Percentiles rank a stretch among this genome's conserved stretches.
Evolutionary conservation across 37 sponge, comb jelly and placozoan species (phyloP).

Genomic region (Hormiphora californensis): DNA sequence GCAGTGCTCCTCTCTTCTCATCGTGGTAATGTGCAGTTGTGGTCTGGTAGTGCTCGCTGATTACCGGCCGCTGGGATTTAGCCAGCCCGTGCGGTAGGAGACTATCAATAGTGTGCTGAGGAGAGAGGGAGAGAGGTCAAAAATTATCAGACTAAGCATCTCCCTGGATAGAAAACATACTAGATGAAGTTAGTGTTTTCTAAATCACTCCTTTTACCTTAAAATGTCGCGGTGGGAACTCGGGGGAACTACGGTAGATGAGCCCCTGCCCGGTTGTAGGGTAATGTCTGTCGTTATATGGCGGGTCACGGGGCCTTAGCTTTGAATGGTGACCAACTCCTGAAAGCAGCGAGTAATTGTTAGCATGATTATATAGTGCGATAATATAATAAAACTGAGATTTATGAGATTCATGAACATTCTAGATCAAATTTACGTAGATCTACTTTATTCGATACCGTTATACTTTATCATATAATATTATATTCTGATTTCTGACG

Average conservation of each 20-base stretch:
- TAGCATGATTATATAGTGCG: not conserved
- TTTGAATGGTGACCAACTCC: conserved; percentile 43
- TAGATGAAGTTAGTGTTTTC: too few relatives aligned
- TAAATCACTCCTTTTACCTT: not conserved
- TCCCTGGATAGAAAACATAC: too few relatives aligned
- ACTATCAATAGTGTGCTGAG: conserved; percentile 34
- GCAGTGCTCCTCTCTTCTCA: not conserved
- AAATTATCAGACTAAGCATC: too few relatives aligned
- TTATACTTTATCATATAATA: too few relatives aligned
- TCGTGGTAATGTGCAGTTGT: conserved; percentile 28
- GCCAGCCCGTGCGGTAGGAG: conserved; percentile 47
- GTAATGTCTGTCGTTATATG: conserved; percentile 35
- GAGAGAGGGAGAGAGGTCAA: too few relatives aligned
- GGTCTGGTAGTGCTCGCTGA: conserved; percentile 32
- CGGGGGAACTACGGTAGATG: conserved; percentile 21
- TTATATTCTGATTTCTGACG: too few relatives aligned
- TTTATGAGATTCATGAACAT: too few relatives aligned
- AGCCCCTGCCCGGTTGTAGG: conserved; percentile 30
- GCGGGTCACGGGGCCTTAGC: conserved; percentile 37
- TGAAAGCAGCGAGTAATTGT: not conserved
- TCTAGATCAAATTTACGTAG: too few relatives aligned
- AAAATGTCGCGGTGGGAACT: conserved; percentile 37
- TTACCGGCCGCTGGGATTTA: conserved; percentile 30
- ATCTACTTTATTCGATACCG: too few relatives aligned
- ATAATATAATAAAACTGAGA: too few relatives aligned